A percentile compares a stretch with the other conserved stretches of the same genome.
phyloP scores from a whole-genome alignment of 2,113 vertebrate genomes.

The Poeciliopsis occidentalis region DNA sequence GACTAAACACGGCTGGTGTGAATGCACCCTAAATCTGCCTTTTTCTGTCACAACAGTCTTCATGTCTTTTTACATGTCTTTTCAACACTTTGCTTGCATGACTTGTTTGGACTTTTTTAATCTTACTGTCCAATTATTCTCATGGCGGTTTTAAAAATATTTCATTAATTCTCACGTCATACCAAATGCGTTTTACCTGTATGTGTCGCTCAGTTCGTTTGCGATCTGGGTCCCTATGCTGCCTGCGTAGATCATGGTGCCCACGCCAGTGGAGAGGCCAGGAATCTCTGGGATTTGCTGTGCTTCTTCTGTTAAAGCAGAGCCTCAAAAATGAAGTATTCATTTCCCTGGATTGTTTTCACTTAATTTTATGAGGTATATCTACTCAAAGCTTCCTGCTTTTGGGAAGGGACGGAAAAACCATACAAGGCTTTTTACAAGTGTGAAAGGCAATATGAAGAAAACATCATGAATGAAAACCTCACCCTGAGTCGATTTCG shows the following conservation, averaged over 20 bases:
- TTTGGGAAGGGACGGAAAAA: neutral
- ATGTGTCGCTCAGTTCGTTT: slow-evolving; percentile 82
- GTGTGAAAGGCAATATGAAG: neutral
- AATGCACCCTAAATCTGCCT: too few species aligned
- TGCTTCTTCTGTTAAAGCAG: slow-evolving; percentile 69
- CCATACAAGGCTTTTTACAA: neutral
- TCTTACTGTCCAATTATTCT: too few species aligned
- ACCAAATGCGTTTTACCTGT: slow-evolving; percentile 73
- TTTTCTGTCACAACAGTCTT: too few species aligned
- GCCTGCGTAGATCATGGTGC: slow-evolving; percentile 84
- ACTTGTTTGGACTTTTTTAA: too few species aligned
- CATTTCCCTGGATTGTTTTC: neutral
- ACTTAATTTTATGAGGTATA: neutral
- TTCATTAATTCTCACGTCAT: neutral
- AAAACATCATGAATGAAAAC: neutral
- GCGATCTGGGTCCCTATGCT: slow-evolving; percentile 86
- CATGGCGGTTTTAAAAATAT: too few species aligned
- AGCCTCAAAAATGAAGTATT: neutral
- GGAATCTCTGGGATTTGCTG: slow-evolving; percentile 78
- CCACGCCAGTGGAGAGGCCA: slow-evolving; percentile 69
- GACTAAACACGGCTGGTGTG: too few species aligned
- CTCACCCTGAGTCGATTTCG: slow-evolving; percentile 82
- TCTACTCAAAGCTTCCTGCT: neutral
- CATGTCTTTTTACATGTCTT: too few species aligned
- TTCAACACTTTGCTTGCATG: too few species aligned